Evolutionary conservation across 2,797 vertebrate genomes (phyloP).

Genomic region (Malurus leucopterus): DNA sequence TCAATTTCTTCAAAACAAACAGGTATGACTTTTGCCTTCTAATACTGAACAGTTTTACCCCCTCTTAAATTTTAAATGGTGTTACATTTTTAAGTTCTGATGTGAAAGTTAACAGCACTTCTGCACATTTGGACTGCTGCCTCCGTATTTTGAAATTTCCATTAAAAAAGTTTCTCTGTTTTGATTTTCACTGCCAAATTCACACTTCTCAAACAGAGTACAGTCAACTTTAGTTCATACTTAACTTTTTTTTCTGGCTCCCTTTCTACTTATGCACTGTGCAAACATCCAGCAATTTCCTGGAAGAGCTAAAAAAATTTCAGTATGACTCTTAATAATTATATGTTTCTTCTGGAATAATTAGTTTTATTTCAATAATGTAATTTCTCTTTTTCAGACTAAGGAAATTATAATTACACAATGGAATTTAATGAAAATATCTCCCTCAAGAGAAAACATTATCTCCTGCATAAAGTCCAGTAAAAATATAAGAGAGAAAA

Average conservation of each 20-base stretch:
- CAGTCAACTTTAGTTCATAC: background rate
- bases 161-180: background rate
- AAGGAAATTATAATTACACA: background rate
- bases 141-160: background rate
- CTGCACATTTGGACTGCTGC: background rate
- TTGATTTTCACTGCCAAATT: conserved; percentile 32
- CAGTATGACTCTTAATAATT: background rate
- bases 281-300: background rate
- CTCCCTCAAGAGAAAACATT: background rate
- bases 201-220: conserved; percentile 21
- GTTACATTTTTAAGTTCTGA: background rate
- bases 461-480: background rate
- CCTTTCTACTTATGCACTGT: background rate
- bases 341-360: conserved; percentile 12
- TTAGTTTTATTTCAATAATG: background rate
- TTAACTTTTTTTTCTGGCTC: background rate
- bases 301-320: background rate
- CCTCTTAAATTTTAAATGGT: background rate
- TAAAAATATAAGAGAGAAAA: background rate
- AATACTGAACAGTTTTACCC: background rate
- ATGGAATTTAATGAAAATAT: background rate
- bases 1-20: background rate
- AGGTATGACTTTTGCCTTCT: background rate
- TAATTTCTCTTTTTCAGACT: background rate
- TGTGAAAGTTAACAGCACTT: background rate